phyloP scores from a whole-genome alignment of 2,113 vertebrate genomes.

The Oncorhynchus mykiss region DNA sequence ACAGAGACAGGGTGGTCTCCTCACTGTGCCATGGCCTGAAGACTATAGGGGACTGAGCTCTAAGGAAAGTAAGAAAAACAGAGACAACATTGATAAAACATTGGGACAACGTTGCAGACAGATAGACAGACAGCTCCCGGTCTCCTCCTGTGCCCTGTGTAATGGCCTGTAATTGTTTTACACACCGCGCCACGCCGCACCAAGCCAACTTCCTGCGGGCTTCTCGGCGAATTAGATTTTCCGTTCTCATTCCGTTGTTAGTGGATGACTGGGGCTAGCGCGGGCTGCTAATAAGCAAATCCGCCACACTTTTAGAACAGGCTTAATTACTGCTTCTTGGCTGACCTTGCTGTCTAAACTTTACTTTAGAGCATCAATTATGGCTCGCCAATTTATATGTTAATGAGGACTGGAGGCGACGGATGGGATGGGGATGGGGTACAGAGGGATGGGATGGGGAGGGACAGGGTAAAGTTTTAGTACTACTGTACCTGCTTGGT shows the following conservation, averaged over 20 bases:
- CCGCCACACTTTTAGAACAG: constrained; percentile 58
- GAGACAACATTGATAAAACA: not conserved
- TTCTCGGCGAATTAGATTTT: constrained; percentile 48
- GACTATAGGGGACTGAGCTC: too few relatives aligned
- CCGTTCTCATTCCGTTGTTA: constrained; percentile 61
- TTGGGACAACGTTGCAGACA: constrained; percentile 52
- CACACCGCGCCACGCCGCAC: constrained; percentile 25
- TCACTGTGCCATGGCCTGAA: too few relatives aligned
- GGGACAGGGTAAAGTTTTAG: not conserved
- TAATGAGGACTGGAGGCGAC: constrained; percentile 66
- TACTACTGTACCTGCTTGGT: too few relatives aligned
- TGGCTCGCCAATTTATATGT: constrained; percentile 72
- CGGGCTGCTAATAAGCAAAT: constrained; percentile 54
- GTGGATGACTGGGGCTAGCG: constrained; percentile 45
- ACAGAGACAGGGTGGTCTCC: constrained; percentile 16
- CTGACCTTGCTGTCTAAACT: constrained; percentile 71
- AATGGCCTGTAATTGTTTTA: constrained; percentile 61
- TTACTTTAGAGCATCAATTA: constrained; percentile 69
- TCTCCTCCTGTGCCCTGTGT: constrained; percentile 24
- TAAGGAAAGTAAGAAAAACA: constrained; percentile 37
- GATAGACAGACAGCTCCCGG: constrained; percentile 3
- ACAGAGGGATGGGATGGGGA: not conserved
- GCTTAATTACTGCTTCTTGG: constrained; percentile 72
- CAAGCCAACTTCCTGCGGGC: constrained; percentile 50
- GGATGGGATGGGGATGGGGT: not conserved